phyloP scores from a whole-genome alignment of 2,888 invertebrate species.

The Caenorhabditis zanzibari region DNA sequence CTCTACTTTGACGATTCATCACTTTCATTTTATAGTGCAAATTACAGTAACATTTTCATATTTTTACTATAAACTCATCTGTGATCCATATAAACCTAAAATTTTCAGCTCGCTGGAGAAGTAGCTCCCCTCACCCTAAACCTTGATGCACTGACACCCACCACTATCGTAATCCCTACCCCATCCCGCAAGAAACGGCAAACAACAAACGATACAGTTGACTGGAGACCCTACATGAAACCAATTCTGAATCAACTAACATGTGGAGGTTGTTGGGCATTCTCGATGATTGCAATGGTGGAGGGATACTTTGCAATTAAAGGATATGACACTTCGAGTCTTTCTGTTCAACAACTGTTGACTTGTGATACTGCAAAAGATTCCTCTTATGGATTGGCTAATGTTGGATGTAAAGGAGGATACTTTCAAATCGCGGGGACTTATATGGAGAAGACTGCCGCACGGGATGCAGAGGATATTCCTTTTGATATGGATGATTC shows the following conservation, averaged over 20 bases:
- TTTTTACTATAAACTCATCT: too few relatives aligned
- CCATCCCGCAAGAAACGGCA: slow-evolving; percentile 20
- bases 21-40: too few relatives aligned
- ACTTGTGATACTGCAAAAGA: slow-evolving; percentile 64
- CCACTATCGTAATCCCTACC: background rate
- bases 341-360: slow-evolving; percentile 70
- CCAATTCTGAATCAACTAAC: slow-evolving; percentile 86
- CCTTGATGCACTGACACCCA: slow-evolving; percentile 14
- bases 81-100: background rate
- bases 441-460: slow-evolving; percentile 51
- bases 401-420: slow-evolving; percentile 91
- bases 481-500: slow-evolving; percentile 62
- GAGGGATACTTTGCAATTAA: slow-evolving; percentile 65
- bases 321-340: slow-evolving; percentile 23
- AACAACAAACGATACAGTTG: slow-evolving; percentile 38
- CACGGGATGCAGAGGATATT: slow-evolving; percentile 39
- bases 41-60: too few relatives aligned
- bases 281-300: slow-evolving; percentile 85
- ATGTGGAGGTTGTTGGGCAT: slow-evolving; percentile 95
- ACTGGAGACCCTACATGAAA: slow-evolving; percentile 89
- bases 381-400: slow-evolving; percentile 56
- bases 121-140: slow-evolving; percentile 59
- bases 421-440: slow-evolving; percentile 86
- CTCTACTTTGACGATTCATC: too few relatives aligned
- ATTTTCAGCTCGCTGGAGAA: slow-evolving; percentile 54